Percentiles rank a stretch among this genome's conserved stretches.
Evolutionary conservation across 2,113 vertebrate genomes (phyloP).

Genomic region (Eonycteris spelaea): DNA sequence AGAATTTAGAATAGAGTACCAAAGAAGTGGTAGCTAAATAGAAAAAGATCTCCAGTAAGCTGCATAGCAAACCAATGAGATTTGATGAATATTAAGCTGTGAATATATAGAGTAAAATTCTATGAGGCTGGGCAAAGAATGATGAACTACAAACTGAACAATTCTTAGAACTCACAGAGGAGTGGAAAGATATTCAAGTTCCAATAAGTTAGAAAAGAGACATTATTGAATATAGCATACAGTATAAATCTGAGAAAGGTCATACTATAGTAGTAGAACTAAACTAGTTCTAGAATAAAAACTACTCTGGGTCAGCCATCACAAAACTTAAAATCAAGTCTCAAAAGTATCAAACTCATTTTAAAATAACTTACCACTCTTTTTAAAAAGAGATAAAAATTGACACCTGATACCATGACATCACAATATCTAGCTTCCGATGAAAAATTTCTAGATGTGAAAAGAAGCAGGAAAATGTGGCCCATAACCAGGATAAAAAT

Average conservation of each 20-base stretch:
- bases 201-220: background rate
- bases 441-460: background rate
- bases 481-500: background rate
- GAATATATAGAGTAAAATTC: background rate
- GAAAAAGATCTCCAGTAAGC: background rate
- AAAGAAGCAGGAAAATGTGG: background rate
- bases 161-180: background rate
- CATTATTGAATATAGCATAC: background rate
- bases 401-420: background rate
- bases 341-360: background rate
- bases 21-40: background rate
- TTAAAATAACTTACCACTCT: background rate
- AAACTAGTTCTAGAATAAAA: background rate
- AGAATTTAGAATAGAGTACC: background rate
- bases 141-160: background rate
- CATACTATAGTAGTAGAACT: background rate
- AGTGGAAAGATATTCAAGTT: background rate
- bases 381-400: background rate
- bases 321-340: background rate
- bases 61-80: background rate
- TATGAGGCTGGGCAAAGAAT: background rate
- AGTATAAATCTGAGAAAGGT: background rate
- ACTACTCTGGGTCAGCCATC: background rate
- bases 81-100: background rate
- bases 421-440: background rate